Evolutionary conservation across 2,797 vertebrate genomes (phyloP).

Genomic region (Tolypeutes matacus): DNA sequence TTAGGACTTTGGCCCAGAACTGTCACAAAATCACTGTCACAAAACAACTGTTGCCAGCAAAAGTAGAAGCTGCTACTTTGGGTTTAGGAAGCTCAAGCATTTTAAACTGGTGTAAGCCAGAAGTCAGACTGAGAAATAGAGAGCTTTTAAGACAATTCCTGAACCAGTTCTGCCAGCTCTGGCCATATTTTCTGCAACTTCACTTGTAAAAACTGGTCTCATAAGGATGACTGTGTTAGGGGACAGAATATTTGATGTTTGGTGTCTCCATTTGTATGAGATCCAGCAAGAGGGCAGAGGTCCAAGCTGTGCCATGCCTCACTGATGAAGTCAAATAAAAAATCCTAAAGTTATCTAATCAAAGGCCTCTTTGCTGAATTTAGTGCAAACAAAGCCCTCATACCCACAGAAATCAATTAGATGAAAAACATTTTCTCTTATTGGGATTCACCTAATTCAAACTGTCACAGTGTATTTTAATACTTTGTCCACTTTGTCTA

Average conservation of each 20-base stretch:
- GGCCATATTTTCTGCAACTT: background rate
- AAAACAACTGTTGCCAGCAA: constrained; percentile 26
- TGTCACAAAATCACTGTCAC: background rate
- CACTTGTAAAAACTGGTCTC: background rate
- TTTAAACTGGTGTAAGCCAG: background rate
- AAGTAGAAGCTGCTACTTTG: background rate
- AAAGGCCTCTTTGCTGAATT: no score
- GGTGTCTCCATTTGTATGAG: no score
- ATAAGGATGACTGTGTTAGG: background rate
- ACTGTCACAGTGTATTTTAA: no score
- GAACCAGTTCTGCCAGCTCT: background rate
- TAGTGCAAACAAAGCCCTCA: no score
- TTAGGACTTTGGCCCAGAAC: background rate
- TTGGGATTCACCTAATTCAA: no score
- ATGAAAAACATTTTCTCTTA: no score
- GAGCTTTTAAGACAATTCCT: constrained; percentile 39
- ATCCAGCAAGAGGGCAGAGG: no score
- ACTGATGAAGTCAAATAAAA: no score
- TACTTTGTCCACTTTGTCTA: no score
- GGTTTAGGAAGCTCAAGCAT: background rate
- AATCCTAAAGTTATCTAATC: no score
- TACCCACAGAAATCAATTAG: no score
- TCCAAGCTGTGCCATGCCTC: no score
- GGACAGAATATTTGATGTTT: background rate
- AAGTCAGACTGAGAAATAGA: background rate